Conservation (phyloP, 1,140 invertebrate genomes). For the Helicorthomorpha holstii region DNA sequence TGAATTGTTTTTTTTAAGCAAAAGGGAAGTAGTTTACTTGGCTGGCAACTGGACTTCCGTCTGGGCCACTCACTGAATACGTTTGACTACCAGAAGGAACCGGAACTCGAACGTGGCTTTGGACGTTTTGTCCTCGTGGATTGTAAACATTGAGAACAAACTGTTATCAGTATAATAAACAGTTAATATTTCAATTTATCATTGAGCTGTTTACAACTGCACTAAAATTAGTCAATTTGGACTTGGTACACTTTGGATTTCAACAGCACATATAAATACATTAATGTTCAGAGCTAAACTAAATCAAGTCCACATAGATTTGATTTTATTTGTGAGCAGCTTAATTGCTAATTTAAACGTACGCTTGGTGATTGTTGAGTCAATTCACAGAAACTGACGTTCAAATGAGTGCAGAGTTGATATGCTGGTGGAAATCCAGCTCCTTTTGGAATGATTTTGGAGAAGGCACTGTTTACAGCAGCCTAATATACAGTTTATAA, state of each 20-base stretch:
- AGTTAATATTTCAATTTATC: background rate
- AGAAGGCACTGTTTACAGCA: background rate
- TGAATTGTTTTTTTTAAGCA: background rate
- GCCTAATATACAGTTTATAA: background rate
- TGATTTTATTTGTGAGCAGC: too few species aligned
- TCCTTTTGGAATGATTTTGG: background rate
- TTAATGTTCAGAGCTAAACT: constrained; percentile 9
- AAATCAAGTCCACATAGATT: background rate
- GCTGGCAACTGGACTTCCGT: constrained; percentile 14
- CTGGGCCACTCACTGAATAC: constrained; percentile 18
- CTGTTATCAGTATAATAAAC: constrained; percentile 17
- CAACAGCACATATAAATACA: too few species aligned
- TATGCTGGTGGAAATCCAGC: constrained; percentile 11
- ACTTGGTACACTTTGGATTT: too few species aligned
- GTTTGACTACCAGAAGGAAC: constrained; percentile 9
- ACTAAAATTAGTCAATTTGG: background rate
- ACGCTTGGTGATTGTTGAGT: too few species aligned
- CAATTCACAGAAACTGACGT: constrained; percentile 27
- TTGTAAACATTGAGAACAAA: constrained; percentile 31
- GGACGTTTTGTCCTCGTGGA: constrained; percentile 14
- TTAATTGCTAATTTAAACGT: too few species aligned
- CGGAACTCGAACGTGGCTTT: background rate
- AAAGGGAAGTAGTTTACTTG: constrained; percentile 16
- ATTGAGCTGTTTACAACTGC: too few species aligned
- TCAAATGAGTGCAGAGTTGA: constrained; percentile 24